phyloP scores from a whole-genome alignment of 2,113 vertebrate species.

The Haliaeetus leucogaster region DNA sequence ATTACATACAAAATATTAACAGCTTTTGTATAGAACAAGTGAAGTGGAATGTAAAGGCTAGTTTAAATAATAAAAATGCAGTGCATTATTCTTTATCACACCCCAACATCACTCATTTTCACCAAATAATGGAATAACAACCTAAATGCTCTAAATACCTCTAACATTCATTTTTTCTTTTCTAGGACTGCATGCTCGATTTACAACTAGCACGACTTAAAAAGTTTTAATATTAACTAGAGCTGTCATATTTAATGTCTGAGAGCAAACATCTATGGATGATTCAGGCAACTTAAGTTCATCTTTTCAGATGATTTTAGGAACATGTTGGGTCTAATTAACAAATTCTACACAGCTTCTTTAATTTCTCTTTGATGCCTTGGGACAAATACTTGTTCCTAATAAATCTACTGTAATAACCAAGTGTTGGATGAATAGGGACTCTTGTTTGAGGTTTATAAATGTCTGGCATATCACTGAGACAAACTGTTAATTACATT shows the following conservation, averaged over 20 bases:
- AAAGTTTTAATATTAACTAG: neutral
- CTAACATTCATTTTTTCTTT: neutral
- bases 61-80: neutral
- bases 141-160: neutral
- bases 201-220: neutral
- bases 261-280: neutral
- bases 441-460: neutral
- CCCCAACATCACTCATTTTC: neutral
- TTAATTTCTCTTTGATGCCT: constrained; percentile 33
- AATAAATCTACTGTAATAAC: constrained; percentile 16
- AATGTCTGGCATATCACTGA: neutral
- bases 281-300: neutral
- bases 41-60: neutral
- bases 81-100: neutral
- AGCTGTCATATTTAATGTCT: neutral
- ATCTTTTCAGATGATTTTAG: neutral
- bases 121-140: neutral
- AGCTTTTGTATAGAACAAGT: neutral
- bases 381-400: neutral
- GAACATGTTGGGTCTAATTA: constrained; percentile 3
- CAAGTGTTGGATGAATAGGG: neutral
- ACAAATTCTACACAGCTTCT: constrained; percentile 3
- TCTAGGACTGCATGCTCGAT: neutral
- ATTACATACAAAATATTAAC: neutral
- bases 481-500: constrained; percentile 45